A percentile compares a stretch with the other conserved stretches of the same genome.
Evolutionary conservation across 2,888 invertebrate genomes (phyloP).

Genomic region (Mesoligia furuncula): DNA sequence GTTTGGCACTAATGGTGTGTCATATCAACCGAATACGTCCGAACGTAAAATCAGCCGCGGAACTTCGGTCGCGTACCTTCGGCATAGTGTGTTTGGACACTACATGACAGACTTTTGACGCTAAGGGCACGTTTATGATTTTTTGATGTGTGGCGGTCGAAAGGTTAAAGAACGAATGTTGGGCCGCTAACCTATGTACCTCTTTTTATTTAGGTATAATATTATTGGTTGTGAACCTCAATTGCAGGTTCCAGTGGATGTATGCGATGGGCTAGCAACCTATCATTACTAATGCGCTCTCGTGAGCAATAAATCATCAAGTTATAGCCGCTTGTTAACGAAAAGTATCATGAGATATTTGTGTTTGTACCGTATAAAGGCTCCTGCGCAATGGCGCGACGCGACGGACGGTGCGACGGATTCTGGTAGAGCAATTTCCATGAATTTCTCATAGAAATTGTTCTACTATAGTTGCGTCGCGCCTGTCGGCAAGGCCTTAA

Average conservation of each 20-base stretch:
- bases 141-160: no score
- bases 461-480: neutral
- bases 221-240: conserved; percentile 26
- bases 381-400: neutral
- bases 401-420: neutral
- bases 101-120: no score
- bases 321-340: conserved; percentile 52
- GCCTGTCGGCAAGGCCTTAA: neutral
- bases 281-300: conserved; percentile 59
- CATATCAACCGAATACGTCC: no score
- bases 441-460: neutral
- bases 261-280: conserved; percentile 54
- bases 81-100: no score
- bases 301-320: conserved; percentile 62
- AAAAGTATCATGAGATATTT: conserved; percentile 50
- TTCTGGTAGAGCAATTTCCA: neutral
- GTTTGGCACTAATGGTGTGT: no score
- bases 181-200: neutral
- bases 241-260: conserved; percentile 49
- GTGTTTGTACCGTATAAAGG: conserved; percentile 21
- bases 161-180: neutral
- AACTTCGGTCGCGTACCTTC: no score
- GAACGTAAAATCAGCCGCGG: no score
- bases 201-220: neutral
- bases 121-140: no score